These are phyloP conservation scores for Aproaerema taeniolella DNA, from an alignment of 2,888 invertebrate genomes.

Conservation along the genomic window DNA sequence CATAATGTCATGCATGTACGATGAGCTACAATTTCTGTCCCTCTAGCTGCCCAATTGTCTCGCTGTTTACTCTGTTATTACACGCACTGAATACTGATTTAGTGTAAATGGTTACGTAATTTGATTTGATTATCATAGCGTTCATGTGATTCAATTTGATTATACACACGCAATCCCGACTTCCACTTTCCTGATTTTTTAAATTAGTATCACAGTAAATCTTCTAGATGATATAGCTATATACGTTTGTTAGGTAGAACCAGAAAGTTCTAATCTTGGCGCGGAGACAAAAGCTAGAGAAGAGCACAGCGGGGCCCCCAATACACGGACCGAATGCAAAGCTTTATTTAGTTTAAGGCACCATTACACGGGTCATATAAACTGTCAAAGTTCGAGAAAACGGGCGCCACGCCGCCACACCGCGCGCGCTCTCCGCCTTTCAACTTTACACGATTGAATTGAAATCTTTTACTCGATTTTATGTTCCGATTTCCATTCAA, in stretches of 20 bases:
- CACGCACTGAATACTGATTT: too few relatives aligned
- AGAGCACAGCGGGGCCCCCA: slow-evolving; percentile 42
- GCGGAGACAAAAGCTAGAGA: slow-evolving; percentile 52
- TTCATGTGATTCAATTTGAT: too few relatives aligned
- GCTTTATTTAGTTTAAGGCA: slow-evolving; percentile 74
- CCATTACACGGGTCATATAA: slow-evolving; percentile 76
- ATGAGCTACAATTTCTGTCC: background rate
- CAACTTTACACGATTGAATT: slow-evolving; percentile 42
- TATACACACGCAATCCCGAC: too few relatives aligned
- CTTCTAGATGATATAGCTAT: too few relatives aligned
- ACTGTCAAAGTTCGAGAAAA: slow-evolving; percentile 68
- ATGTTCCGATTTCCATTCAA: slow-evolving; percentile 34
- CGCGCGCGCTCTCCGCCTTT: slow-evolving; percentile 27
- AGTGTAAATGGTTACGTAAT: too few relatives aligned
- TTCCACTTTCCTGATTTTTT: too few relatives aligned
- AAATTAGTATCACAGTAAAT: too few relatives aligned
- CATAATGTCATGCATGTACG: background rate
- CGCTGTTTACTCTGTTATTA: too few relatives aligned
- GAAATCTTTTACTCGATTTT: slow-evolving; percentile 42
- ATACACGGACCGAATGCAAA: slow-evolving; percentile 64
- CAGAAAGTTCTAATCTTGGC: slow-evolving; percentile 51
- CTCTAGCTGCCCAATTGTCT: too few relatives aligned
- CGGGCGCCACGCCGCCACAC: slow-evolving; percentile 37
- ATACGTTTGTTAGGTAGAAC: too few relatives aligned
- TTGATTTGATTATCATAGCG: too few relatives aligned